Percentiles rank a stretch among this genome's conserved stretches.
These are phyloP conservation scores for Zosterops borbonicus DNA, from an alignment of 2,113 vertebrate genomes.

Conservation along the genomic window DNA sequence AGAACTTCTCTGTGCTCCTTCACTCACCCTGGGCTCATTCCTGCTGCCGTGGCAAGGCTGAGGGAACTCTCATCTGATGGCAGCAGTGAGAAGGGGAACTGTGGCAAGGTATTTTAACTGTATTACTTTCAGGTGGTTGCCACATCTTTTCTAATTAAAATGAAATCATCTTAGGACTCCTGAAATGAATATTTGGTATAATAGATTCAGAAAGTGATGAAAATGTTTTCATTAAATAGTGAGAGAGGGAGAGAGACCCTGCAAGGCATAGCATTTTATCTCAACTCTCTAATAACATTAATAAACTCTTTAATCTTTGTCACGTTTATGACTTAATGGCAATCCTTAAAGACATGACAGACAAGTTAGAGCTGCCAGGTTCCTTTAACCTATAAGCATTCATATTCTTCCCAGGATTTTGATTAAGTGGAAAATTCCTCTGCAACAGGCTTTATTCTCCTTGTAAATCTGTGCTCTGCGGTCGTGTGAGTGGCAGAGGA, in stretches of 20 bases:
- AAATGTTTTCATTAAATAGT: constrained; percentile 79
- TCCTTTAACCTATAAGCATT: constrained; percentile 51
- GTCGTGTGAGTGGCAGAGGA: fast-evolving
- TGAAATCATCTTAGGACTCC: constrained; percentile 70
- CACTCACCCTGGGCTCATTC: not conserved
- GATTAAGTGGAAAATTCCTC: constrained; percentile 41
- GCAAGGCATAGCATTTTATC: constrained; percentile 79
- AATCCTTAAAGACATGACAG: constrained; percentile 72
- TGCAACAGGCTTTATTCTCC: not conserved
- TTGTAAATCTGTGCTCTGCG: fast-evolving
- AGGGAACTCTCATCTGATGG: fast-evolving
- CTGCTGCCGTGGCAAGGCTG: fast-evolving
- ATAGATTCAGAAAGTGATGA: constrained; percentile 78
- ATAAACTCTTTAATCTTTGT: constrained; percentile 81
- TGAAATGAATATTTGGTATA: constrained; percentile 73
- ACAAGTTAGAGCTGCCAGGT: constrained; percentile 60
- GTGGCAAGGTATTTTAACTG: constrained; percentile 20
- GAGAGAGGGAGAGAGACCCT: constrained; percentile 70
- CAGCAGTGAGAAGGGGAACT: not conserved
- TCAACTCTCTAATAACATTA: constrained; percentile 77
- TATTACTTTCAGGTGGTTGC: constrained; percentile 66
- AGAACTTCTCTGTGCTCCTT: not conserved
- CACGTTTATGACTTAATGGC: constrained; percentile 77
- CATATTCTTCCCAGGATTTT: not conserved
- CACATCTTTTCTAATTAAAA: constrained; percentile 77